Percentiles rank a stretch among this genome's conserved stretches.
Evolutionary conservation across 2,888 invertebrate genomes (phyloP).

Genomic region (Dynastes maya): DNA sequence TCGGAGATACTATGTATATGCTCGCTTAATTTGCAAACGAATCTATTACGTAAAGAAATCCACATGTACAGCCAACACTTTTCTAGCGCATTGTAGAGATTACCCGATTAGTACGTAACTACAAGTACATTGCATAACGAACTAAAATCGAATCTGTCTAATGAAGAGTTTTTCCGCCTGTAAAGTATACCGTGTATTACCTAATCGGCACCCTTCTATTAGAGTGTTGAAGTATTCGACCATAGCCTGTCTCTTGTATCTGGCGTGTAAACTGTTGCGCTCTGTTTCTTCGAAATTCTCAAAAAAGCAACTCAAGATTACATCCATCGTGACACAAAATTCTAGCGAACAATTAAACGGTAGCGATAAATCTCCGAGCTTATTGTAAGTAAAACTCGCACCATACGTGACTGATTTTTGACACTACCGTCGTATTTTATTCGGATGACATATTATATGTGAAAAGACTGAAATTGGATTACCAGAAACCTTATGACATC

Average conservation of each 20-base stretch:
- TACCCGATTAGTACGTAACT: not conserved
- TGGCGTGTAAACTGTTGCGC: constrained; percentile 81
- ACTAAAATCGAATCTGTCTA: constrained; percentile 1
- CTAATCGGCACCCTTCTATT: constrained; percentile 79
- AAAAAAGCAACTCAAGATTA: constrained; percentile 85
- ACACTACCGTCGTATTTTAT: constrained; percentile 34
- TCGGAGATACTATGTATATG: no score
- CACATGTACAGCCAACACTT: not conserved
- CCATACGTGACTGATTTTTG: constrained; percentile 36
- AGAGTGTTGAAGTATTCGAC: constrained; percentile 86
- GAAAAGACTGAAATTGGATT: constrained; percentile 30
- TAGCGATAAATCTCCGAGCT: constrained; percentile 11
- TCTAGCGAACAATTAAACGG: constrained; percentile 32
- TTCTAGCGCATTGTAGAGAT: not conserved
- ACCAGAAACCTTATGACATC: constrained; percentile 31
- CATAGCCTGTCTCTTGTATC: constrained; percentile 80
- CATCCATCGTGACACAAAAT: constrained; percentile 76
- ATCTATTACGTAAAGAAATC: no score
- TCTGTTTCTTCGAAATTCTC: constrained; percentile 83
- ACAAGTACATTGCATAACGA: constrained; percentile 11
- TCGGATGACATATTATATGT: constrained; percentile 20
- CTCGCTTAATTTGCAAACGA: no score
- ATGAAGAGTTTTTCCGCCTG: no score
- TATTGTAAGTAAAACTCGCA: constrained; percentile 13
- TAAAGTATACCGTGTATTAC: constrained; percentile 57